Percentiles rank a stretch among this genome's conserved stretches.
phyloP scores from a whole-genome alignment of 2,888 invertebrate species.

The Spodoptera littoralis region DNA sequence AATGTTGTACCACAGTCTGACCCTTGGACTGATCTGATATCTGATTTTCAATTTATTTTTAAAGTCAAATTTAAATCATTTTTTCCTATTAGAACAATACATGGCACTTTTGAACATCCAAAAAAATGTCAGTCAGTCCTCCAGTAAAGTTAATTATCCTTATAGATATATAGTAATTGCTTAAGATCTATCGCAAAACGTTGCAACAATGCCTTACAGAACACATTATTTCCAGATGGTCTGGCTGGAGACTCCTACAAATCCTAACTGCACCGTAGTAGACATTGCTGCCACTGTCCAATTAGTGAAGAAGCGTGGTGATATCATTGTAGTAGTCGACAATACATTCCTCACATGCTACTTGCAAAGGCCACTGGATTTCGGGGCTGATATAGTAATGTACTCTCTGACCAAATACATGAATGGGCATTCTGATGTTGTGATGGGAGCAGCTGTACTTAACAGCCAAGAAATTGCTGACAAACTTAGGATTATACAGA shows the following conservation, averaged over 20 bases:
- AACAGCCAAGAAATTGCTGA: constrained; percentile 91
- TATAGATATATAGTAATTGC: no score
- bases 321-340: constrained; percentile 35
- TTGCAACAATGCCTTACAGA: no score
- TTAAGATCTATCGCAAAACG: no score
- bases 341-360: constrained; percentile 93
- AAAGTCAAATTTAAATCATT: no score
- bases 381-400: constrained; percentile 96
- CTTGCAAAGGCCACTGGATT: constrained; percentile 95
- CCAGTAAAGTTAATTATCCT: no score
- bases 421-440: constrained; percentile 99
- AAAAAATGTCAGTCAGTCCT: no score
- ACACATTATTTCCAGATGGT: constrained; percentile 20
- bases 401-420: constrained; percentile 99
- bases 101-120: no score
- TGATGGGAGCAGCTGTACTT: constrained; percentile 97
- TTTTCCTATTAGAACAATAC: no score
- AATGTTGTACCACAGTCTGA: no score
- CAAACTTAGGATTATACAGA: constrained; percentile 25
- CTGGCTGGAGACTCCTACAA: constrained; percentile 30
- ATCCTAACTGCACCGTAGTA: constrained; percentile 28
- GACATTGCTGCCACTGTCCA: constrained; percentile 11
- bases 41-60: no score
- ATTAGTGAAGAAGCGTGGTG: constrained; percentile 19
- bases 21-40: no score